Evolutionary conservation across 2,113 vertebrate genomes (phyloP).

Genomic region (Calonectris borealis): DNA sequence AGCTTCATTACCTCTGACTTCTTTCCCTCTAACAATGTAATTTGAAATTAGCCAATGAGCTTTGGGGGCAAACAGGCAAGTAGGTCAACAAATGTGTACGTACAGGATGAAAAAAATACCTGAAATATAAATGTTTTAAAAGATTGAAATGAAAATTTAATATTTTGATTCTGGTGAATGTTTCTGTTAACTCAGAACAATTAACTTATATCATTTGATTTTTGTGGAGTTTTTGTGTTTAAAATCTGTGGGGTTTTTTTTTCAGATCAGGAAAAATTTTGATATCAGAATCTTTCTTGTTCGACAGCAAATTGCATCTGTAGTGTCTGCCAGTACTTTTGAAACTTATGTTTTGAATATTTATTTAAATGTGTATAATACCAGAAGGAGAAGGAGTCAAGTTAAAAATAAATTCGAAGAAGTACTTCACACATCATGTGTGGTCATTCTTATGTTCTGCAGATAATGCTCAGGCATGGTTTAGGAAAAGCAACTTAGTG

Average conservation of each 20-base stretch:
- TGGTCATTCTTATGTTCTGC: not conserved
- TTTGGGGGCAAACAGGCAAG: not conserved
- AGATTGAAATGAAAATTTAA: not conserved
- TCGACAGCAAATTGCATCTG: not conserved
- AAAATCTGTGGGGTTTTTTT: not conserved
- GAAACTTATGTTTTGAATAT: not conserved
- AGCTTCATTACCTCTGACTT: not conserved
- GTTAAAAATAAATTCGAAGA: not conserved
- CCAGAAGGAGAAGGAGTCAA: not conserved
- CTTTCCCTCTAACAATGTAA: not conserved
- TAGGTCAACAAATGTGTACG: not conserved
- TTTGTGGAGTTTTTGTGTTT: not conserved
- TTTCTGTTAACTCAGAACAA: not conserved
- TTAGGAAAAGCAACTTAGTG: not conserved
- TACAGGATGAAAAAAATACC: not conserved
- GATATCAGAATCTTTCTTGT: not conserved
- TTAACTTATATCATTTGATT: not conserved
- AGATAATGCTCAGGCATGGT: not conserved
- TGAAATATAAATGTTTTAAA: not conserved
- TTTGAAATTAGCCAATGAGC: not conserved
- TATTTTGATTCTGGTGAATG: not conserved
- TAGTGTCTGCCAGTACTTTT: not conserved
- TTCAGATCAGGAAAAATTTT: not conserved
- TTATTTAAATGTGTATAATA: not conserved
- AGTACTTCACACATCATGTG: not conserved